phyloP scores from a whole-genome alignment of 2,797 vertebrate genomes.

The Paramormyrops hopkinsi region DNA sequence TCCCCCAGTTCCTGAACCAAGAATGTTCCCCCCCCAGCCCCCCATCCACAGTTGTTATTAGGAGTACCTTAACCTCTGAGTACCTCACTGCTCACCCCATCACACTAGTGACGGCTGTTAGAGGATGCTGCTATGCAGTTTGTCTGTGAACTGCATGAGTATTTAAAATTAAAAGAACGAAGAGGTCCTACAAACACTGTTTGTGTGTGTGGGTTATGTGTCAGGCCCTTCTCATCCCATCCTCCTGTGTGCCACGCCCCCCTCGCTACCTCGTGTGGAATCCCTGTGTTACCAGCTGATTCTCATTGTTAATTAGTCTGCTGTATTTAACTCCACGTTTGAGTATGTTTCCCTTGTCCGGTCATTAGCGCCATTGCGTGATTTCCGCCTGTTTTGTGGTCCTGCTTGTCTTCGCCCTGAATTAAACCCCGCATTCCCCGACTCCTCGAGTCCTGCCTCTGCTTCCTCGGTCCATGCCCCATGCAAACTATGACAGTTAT shows the following conservation, averaged over 20 bases:
- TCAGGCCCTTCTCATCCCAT: neutral
- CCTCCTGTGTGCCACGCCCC: neutral
- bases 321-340: neutral
- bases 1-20: neutral
- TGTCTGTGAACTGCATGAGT: constrained; percentile 2
- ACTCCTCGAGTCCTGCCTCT: too few relatives aligned
- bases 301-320: neutral
- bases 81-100: too few relatives aligned
- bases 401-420: neutral
- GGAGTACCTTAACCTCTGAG: neutral
- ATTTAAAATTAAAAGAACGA: neutral
- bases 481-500: neutral
- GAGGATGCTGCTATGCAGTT: neutral
- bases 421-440: neutral
- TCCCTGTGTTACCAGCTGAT: neutral
- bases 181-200: neutral
- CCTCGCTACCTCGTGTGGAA: neutral
- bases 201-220: neutral
- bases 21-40: neutral
- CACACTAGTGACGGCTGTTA: neutral
- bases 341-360: neutral
- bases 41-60: neutral
- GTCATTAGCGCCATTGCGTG: neutral
- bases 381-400: neutral
- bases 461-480: neutral